A percentile compares a stretch with the other conserved stretches of the same genome.
These are phyloP conservation scores for Eudasyphora cyanicolor DNA, from an alignment of 2,888 invertebrate species.

Conservation along the genomic window DNA sequence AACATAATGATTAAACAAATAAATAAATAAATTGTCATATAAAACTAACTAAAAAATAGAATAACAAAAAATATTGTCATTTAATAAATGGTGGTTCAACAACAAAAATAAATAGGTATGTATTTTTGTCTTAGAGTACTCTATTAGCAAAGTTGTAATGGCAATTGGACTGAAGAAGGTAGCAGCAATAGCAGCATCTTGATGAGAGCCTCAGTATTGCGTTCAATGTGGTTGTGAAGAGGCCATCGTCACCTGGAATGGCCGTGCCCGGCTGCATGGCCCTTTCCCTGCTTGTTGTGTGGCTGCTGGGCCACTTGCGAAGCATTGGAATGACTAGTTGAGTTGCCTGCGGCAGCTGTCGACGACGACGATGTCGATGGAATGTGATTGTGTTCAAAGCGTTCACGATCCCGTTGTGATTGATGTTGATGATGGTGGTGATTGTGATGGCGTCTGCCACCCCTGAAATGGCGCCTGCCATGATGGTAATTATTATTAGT, in stretches of 20 bases:
- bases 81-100: slow-evolving; percentile 47
- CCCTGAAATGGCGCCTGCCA: slow-evolving; percentile 71
- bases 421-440: slow-evolving; percentile 74
- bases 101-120: slow-evolving; percentile 20
- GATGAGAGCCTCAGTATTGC: slow-evolving; percentile 58
- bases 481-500: slow-evolving; percentile 77
- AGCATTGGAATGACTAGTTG: slow-evolving; percentile 64
- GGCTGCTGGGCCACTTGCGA: slow-evolving; percentile 64
- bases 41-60: slow-evolving; percentile 53
- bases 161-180: slow-evolving; percentile 46
- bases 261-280: slow-evolving; percentile 72
- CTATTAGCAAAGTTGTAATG: slow-evolving; percentile 57
- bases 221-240: slow-evolving; percentile 57
- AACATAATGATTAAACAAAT: slow-evolving; percentile 47
- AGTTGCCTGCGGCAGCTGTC: slow-evolving; percentile 40
- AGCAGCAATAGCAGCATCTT: slow-evolving; percentile 59
- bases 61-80: slow-evolving; percentile 61
- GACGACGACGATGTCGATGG: slow-evolving; percentile 47
- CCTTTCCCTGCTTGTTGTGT: slow-evolving; percentile 75
- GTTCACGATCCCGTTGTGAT: slow-evolving; percentile 70
- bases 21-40: slow-evolving; percentile 49
- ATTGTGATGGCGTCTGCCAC: slow-evolving; percentile 72
- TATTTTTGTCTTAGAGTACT: slow-evolving; percentile 20
- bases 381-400: slow-evolving; percentile 68
- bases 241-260: slow-evolving; percentile 79